Evolutionary conservation across 2,113 vertebrate species (phyloP).

Genomic region (Actenoides lindsayi): DNA sequence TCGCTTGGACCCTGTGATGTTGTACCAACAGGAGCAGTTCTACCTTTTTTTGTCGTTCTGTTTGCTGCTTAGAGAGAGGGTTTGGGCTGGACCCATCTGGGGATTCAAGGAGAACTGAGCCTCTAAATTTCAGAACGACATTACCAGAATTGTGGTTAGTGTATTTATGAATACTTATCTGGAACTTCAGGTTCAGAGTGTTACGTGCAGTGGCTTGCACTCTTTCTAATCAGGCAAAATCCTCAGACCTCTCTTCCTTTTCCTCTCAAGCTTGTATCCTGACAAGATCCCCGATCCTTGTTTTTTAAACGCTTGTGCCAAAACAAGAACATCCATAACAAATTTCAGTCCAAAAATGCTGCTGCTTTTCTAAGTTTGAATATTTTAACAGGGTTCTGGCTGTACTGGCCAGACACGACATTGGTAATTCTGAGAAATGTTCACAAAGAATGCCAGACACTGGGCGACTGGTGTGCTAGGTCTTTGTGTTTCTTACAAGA

Average conservation of each 20-base stretch:
- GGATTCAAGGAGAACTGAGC: not conserved
- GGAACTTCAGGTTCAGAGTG: not conserved
- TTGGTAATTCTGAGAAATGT: not conserved
- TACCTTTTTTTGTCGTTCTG: not conserved
- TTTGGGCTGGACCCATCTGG: not conserved
- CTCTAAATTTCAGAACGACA: not conserved
- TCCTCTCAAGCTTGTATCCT: not conserved
- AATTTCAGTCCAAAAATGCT: not conserved
- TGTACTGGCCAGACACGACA: not conserved
- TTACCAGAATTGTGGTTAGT: not conserved
- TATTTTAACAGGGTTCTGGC: not conserved
- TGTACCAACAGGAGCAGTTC: not conserved
- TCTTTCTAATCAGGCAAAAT: not conserved
- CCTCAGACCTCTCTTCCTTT: not conserved
- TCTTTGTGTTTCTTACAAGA: not conserved
- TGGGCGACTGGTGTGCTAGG: rapidly evolving
- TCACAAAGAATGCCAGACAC: not conserved
- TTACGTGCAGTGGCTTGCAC: not conserved
- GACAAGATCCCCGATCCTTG: not conserved
- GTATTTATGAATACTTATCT: not conserved
- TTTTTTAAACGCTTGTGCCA: not conserved
- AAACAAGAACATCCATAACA: not conserved
- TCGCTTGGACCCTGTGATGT: not conserved
- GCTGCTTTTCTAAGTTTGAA: not conserved
- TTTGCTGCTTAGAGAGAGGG: not conserved